Conservation (phyloP, 2,888 invertebrate species). For the Seladonia tumulorum region DNA sequence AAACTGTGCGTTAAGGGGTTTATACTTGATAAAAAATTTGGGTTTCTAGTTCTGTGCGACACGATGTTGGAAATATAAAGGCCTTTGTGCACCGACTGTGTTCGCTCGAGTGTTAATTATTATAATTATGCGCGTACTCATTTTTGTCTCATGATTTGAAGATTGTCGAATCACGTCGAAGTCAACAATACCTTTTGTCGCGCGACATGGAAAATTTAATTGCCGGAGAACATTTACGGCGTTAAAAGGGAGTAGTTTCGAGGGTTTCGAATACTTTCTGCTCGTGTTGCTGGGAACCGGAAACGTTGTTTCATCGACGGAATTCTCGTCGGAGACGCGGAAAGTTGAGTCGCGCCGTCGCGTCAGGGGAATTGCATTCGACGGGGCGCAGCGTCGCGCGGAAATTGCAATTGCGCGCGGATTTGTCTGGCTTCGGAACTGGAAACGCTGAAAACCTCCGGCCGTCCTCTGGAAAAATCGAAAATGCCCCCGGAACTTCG, state of each 20-base stretch:
- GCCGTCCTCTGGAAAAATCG: neutral
- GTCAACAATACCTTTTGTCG: neutral
- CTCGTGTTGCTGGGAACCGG: neutral
- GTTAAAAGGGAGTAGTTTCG: neutral
- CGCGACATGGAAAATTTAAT: neutral
- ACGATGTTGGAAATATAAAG: no score
- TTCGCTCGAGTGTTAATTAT: no score
- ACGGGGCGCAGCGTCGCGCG: conserved; percentile 24
- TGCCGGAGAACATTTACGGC: neutral
- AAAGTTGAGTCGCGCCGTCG: conserved; percentile 16
- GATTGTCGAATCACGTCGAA: no score
- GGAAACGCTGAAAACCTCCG: neutral
- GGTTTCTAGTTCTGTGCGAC: no score
- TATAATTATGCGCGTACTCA: no score
- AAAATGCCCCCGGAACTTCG: neutral
- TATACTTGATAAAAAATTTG: no score
- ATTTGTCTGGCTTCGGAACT: conserved; percentile 20
- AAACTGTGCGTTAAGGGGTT: no score
- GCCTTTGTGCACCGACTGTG: no score
- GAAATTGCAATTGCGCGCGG: conserved; percentile 45
- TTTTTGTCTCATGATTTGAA: no score
- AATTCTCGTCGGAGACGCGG: conserved; percentile 1
- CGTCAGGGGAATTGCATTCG: conserved; percentile 38
- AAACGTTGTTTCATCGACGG: neutral
- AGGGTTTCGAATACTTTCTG: neutral